Evolutionary conservation across 2,888 invertebrate species (phyloP), one percentile per base, ranked within the genome.

Genomic region (Deroplatys truncata): DNA sequence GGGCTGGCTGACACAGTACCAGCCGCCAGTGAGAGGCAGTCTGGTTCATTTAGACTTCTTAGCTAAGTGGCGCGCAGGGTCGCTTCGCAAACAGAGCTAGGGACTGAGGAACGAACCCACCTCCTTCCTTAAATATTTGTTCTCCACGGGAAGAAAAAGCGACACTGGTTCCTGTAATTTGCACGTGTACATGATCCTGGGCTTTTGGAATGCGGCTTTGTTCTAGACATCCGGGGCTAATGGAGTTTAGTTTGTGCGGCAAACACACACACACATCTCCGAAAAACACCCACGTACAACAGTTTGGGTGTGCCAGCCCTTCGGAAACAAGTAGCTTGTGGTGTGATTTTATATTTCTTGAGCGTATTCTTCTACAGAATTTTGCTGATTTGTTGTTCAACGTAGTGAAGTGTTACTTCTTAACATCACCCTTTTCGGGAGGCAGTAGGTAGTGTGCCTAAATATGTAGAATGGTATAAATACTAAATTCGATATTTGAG

Each of bases 61-160:
- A 25, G 56, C 20, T 72, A 72, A 72, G 56, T 72, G 56, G 20
- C 56, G 56, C 56, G 56, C 56, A 72, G 56, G 20, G 56, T 72
- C 56, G 56, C 56, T 72, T 72, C 56, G 56, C 56, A 72, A 72
- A 72, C 56, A 72, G 20, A 7, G 25, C 56, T 7, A 20, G 56
- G 56, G 20, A 72, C 56, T 20, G 56, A 72, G 56, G 56, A 72
- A 72, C 56, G 16, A 72, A 72, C 56, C 56, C 85, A 28, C 85
- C 85, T 28, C 85, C 85, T 85, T 49, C 49, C 49, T 85, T 85
- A 43, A 85, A 85, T 85, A 85, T 85, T 85, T 85, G 85, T 43
- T 56, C 28, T 85, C 56, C 56, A 43, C 49, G 56, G 28, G 28
- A 85, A 56, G 56, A 85, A 56, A 85, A 85, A 85, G 85, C n/a